These are phyloP conservation scores for Dryobotodes eremita DNA, from an alignment of 2,888 invertebrate genomes.

Conservation along the genomic window DNA sequence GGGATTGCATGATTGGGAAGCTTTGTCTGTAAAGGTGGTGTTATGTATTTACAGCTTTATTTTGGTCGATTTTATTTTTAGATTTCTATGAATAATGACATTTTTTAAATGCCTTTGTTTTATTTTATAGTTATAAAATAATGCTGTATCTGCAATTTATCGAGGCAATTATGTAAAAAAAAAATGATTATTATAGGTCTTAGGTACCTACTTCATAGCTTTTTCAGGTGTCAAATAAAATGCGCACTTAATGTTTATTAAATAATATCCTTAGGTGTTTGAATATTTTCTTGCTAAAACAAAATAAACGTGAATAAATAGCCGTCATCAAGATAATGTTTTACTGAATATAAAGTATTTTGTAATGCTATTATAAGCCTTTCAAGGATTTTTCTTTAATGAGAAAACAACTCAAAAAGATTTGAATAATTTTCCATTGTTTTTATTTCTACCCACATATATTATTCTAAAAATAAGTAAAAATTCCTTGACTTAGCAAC, in stretches of 20 bases:
- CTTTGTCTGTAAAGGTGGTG: conserved; percentile 29
- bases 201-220: too few relatives aligned
- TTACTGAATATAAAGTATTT: not conserved
- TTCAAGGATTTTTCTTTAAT: conserved; percentile 11
- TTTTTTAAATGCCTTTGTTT: conserved; percentile 1
- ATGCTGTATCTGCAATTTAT: not conserved
- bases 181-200: not conserved
- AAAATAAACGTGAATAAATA: not conserved
- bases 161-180: not conserved
- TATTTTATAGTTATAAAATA: not conserved
- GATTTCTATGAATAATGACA: conserved; percentile 4
- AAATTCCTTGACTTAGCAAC: not conserved
- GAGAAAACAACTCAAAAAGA: not conserved
- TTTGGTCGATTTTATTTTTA: conserved; percentile 22
- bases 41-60: conserved; percentile 21
- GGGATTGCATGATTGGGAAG: conserved; percentile 62
- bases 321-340: not conserved
- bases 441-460: conserved; percentile 5
- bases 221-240: conserved; percentile 6
- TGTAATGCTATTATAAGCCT: not conserved
- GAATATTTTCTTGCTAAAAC: not conserved
- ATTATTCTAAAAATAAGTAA: not conserved
- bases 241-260: too few relatives aligned
- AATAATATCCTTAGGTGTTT: not conserved
- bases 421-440: not conserved